Conservation (phyloP, 2,888 invertebrate genomes). For the Cylloceria caligata region DNA sequence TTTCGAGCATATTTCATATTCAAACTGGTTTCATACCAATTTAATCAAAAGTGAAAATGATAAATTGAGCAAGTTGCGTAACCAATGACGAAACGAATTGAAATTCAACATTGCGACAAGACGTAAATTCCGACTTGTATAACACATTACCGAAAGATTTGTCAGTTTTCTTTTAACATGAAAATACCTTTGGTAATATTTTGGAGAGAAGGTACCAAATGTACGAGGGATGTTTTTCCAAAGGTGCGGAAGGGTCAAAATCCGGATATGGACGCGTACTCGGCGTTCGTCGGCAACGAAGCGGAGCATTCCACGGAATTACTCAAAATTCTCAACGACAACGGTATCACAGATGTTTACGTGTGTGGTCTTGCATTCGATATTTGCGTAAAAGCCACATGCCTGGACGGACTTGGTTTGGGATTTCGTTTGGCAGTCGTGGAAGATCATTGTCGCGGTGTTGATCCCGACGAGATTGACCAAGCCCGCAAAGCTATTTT, state of each 20-base stretch:
- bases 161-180: too few species aligned
- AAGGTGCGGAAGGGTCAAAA: constrained; percentile 94
- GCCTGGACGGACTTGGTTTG: constrained; percentile 92
- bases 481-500: constrained; percentile 90
- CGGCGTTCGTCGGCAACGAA: constrained; percentile 98
- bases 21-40: too few species aligned
- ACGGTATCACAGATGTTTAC: constrained; percentile 94
- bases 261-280: constrained; percentile 97
- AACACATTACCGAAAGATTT: too few species aligned
- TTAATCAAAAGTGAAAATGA: too few species aligned
- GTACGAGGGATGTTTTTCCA: neutral
- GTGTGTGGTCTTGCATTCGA: constrained; percentile 97
- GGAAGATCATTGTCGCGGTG: constrained; percentile 96
- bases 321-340: constrained; percentile 90
- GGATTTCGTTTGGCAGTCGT: constrained; percentile 94
- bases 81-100: too few species aligned
- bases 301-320: constrained; percentile 93
- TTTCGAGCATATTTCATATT: too few species aligned
- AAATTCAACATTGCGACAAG: too few species aligned
- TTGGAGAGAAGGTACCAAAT: neutral
- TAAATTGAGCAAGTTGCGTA: too few species aligned
- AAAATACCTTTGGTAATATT: too few species aligned
- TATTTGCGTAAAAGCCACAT: constrained; percentile 96
- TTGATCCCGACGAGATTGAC: constrained; percentile 92
- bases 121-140: too few species aligned